A percentile compares a stretch with the other conserved stretches of the same genome.
Evolutionary conservation across 2,888 invertebrate genomes (phyloP).

Genomic region (Pandemis cinnamomeana): DNA sequence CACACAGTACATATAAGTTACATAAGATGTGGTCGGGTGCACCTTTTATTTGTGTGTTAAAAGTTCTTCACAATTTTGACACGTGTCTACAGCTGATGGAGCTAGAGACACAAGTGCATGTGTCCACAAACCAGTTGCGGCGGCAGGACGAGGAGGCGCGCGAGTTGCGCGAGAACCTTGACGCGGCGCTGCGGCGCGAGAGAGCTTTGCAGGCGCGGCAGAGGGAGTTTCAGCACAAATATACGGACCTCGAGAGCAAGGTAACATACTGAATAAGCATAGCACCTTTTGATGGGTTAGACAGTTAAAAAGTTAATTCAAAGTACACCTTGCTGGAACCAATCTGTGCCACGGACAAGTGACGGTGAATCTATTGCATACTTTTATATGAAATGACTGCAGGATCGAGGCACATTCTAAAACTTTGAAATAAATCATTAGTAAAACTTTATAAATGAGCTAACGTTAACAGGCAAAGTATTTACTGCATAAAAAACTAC

Average conservation of each 20-base stretch:
- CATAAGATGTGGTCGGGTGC: too few species aligned
- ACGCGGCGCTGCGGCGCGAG: slow-evolving; percentile 89
- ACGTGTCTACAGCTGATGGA: slow-evolving; percentile 90
- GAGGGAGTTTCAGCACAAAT: slow-evolving; percentile 91
- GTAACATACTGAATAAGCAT: slow-evolving; percentile 79
- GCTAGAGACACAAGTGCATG: slow-evolving; percentile 97
- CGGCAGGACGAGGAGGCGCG: slow-evolving; percentile 98
- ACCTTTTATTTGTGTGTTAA: too few species aligned
- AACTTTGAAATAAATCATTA: too few species aligned
- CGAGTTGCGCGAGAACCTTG: slow-evolving; percentile 91
- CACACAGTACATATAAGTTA: too few species aligned
- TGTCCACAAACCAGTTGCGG: slow-evolving; percentile 93
- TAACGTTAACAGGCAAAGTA: too few species aligned
- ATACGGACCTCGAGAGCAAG: slow-evolving; percentile 86
- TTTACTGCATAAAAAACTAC: too few species aligned
- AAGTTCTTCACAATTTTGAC: not conserved
- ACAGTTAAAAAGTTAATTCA: slow-evolving; percentile 57
- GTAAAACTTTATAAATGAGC: too few species aligned
- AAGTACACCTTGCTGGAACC: slow-evolving; percentile 95
- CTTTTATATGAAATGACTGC: too few species aligned
- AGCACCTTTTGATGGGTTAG: too few species aligned
- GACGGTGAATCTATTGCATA: too few species aligned
- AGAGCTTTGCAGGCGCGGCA: slow-evolving; percentile 90
- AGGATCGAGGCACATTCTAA: too few species aligned
- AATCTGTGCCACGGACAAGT: slow-evolving; percentile 95